phyloP scores from a whole-genome alignment of 1,140 invertebrate genomes.

The Carcinoscorpius rotundicauda region DNA sequence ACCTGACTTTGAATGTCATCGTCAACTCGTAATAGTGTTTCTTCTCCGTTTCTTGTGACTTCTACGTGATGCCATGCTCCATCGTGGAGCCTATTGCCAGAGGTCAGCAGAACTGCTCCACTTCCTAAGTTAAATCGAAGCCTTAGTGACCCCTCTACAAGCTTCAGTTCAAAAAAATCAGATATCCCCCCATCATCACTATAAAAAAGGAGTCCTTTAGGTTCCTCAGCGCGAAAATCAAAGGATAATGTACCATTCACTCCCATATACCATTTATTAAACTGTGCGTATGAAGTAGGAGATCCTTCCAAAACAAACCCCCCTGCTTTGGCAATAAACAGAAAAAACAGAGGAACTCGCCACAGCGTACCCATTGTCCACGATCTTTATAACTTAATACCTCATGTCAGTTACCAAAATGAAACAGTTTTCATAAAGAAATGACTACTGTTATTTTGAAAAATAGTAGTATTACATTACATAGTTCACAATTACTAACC shows the following conservation, averaged over 20 bases:
- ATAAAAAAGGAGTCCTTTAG: conserved; percentile 77
- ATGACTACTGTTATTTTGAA: no score
- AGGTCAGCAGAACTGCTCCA: conserved; percentile 71
- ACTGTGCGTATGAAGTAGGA: conserved; percentile 73
- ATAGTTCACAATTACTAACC: no score
- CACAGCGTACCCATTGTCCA: no score
- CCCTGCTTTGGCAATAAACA: not conserved
- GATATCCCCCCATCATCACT: conserved; percentile 87
- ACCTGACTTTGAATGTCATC: conserved; percentile 55
- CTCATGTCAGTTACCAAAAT: no score
- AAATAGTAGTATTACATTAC: no score
- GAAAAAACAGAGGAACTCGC: no score
- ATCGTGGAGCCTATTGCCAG: conserved; percentile 71
- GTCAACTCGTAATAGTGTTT: conserved; percentile 68
- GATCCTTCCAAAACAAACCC: conserved; percentile 53
- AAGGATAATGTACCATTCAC: conserved; percentile 76
- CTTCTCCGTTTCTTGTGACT: conserved; percentile 55
- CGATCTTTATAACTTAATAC: no score
- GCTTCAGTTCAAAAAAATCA: conserved; percentile 89
- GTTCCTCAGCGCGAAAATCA: conserved; percentile 82
- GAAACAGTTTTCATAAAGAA: no score
- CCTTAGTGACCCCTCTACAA: conserved; percentile 75
- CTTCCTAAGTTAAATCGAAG: conserved; percentile 75
- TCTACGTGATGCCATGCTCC: conserved; percentile 77
- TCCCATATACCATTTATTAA: conserved; percentile 75